Evolutionary conservation across 2,888 invertebrate genomes (phyloP), one percentile per base, ranked within the genome.

Genomic region (Megamerina dolium): DNA sequence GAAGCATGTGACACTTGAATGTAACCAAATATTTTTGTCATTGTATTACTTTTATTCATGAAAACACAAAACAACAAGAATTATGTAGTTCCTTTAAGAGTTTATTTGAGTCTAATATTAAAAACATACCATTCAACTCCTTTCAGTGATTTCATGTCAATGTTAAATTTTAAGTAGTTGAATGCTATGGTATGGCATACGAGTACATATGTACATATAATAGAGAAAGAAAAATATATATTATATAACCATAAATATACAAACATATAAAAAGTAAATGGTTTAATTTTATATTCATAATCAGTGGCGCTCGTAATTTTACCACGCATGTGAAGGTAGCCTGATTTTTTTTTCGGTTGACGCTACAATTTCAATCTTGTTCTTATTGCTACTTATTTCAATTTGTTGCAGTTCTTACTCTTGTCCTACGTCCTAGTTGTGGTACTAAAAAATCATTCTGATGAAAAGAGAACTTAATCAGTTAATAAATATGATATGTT

Each of bases 241-340:
- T n/a, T n/a, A n/a, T n/a, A n/a, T n/a, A n/a, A n/a, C n/a, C n/a
- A n/a, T n/a, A n/a, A n/a, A n/a, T n/a, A n/a, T n/a, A n/a, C n/a
- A n/a, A n/a, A n/a, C n/a, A n/a, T n/a, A n/a, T n/a, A n/a, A n/a
- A n/a, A n/a, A n/a, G n/a, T n/a, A n/a, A n/a, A n/a, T n/a, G n/a
- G n/a, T n/a, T n/a, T n/a, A n/a, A n/a, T n/a, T n/a, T n/a, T n/a
- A n/a, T n/a, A n/a, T n/a, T n/a, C n/a, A n/a, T n/a, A n/a, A n/a
- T n/a, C n/a, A n/a, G n/a, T n/a, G n/a, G n/a, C n/a, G n/a, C 41
- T 53, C 44, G 64, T 66, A 64, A 66, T 57, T 59, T 58, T 58
- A 66, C 60, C 57, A 53, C 54, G 54, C 56, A 53, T 59, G 64
- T 57, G 66, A 66, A 64, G 64, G 66, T 66, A 63, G 56, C 41